Conservation (phyloP, 2,797 vertebrate genomes). For the Dryobates pubescens region DNA sequence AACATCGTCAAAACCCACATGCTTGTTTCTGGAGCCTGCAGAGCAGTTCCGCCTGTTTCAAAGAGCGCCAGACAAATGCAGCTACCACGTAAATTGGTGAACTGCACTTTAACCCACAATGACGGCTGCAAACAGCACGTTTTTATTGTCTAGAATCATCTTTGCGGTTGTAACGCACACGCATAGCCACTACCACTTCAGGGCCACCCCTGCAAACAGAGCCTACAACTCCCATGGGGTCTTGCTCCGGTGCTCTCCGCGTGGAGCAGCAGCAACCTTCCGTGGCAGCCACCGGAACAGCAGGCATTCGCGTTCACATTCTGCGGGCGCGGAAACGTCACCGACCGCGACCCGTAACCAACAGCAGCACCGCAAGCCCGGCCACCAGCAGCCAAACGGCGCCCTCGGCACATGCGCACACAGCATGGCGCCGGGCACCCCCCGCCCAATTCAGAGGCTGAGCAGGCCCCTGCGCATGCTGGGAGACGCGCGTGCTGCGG, state of each 20-base stretch:
- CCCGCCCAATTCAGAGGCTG: accelerated
- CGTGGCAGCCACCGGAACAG: accelerated
- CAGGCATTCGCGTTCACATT: too few species aligned
- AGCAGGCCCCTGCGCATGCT: accelerated
- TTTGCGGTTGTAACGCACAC: accelerated
- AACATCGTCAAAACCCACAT: accelerated
- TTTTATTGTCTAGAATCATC: not conserved
- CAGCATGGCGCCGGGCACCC: accelerated
- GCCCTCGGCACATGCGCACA: accelerated
- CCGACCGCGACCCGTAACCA: too few species aligned
- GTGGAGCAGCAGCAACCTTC: not conserved
- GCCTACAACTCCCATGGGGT: accelerated
- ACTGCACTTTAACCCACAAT: not conserved
- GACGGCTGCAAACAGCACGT: accelerated
- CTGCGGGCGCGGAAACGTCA: too few species aligned
- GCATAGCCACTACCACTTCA: accelerated
- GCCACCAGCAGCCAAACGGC: too few species aligned
- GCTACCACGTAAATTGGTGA: not conserved
- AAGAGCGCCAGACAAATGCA: accelerated
- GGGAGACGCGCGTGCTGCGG: accelerated
- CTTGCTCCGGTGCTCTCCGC: not conserved
- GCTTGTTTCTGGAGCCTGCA: too few species aligned
- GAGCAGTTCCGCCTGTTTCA: accelerated
- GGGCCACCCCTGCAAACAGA: not conserved
- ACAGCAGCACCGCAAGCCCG: too few species aligned